phyloP scores from a whole-genome alignment of 2,888 invertebrate genomes.

The Gerosis bhagava region DNA sequence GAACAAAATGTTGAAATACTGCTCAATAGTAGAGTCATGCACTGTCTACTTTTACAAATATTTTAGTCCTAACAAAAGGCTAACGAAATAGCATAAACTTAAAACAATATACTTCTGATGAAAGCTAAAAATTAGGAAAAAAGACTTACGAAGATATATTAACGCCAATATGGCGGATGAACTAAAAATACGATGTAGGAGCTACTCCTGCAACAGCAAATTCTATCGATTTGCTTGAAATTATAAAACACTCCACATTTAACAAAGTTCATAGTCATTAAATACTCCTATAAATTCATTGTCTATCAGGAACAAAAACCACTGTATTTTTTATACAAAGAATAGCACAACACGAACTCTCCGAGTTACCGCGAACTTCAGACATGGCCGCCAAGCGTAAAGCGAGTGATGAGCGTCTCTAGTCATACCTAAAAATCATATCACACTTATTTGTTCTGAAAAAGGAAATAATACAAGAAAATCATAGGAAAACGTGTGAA shows the following conservation, averaged over 20 bases:
- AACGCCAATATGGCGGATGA: conserved; percentile 88
- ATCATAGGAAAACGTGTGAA: conserved; percentile 59
- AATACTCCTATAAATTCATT: conserved; percentile 60
- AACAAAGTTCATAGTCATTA: conserved; percentile 61
- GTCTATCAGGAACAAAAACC: conserved; percentile 61
- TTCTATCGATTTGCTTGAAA: conserved; percentile 66
- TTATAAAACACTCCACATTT: conserved; percentile 68
- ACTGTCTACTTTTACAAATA: conserved; percentile 54
- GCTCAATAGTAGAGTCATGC: conserved; percentile 57
- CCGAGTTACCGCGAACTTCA: conserved; percentile 76
- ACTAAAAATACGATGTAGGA: conserved; percentile 82
- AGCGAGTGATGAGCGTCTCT: conserved; percentile 70
- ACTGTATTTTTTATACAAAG: conserved; percentile 72
- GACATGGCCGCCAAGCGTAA: conserved; percentile 79
- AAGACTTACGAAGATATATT: conserved; percentile 82
- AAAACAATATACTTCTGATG: conserved; percentile 57
- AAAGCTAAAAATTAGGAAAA: conserved; percentile 74
- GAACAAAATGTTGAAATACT: conserved; percentile 59
- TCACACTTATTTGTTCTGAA: conserved; percentile 57
- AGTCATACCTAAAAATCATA: conserved; percentile 58
- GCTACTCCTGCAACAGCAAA: conserved; percentile 71
- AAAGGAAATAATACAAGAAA: conserved; percentile 71
- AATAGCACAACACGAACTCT: conserved; percentile 81
- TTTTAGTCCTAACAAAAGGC: conserved; percentile 75
- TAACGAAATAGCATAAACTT: conserved; percentile 66